Evolutionary conservation across 1,140 invertebrate genomes (phyloP).

Genomic region (Dinothrombium tinctorium): DNA sequence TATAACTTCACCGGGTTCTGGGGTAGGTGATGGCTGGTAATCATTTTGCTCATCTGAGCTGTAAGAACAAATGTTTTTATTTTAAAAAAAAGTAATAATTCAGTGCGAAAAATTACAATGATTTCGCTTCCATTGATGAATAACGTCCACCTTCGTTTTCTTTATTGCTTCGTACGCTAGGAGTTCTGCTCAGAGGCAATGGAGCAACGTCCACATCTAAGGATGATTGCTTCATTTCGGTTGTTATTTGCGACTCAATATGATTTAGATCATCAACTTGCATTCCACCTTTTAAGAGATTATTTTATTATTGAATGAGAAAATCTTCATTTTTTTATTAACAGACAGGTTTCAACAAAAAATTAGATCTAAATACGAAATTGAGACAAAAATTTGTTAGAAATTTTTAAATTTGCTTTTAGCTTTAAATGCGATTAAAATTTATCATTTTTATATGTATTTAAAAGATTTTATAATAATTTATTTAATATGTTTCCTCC

Average conservation of each 20-base stretch:
- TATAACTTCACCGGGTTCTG: slow-evolving; percentile 5
- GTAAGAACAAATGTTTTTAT: slow-evolving; percentile 1
- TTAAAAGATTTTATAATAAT: too few species aligned
- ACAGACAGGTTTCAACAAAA: neutral
- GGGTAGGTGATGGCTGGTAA: slow-evolving; percentile 22
- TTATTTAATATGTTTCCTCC: too few species aligned
- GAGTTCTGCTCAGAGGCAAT: slow-evolving; percentile 9
- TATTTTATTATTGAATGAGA: neutral
- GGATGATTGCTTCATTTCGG: slow-evolving; percentile 1
- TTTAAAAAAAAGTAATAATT: neutral
- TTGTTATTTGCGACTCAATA: slow-evolving; percentile 5
- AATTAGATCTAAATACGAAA: too few species aligned
- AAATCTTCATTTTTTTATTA: too few species aligned
- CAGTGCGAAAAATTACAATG: slow-evolving; percentile 2
- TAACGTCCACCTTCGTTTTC: slow-evolving; percentile 2
- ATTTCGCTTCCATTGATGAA: slow-evolving; percentile 5
- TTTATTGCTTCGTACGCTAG: slow-evolving; percentile 9
- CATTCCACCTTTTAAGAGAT: slow-evolving; percentile 4
- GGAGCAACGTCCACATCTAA: neutral
- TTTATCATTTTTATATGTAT: too few species aligned
- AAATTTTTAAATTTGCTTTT: too few species aligned
- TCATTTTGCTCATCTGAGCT: slow-evolving; percentile 11
- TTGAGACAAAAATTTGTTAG: too few species aligned
- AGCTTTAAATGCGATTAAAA: too few species aligned
- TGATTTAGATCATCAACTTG: slow-evolving; percentile 9